These are phyloP conservation scores for Tragulus kanchil DNA, from an alignment of 2,113 vertebrate species.

Conservation along the genomic window DNA sequence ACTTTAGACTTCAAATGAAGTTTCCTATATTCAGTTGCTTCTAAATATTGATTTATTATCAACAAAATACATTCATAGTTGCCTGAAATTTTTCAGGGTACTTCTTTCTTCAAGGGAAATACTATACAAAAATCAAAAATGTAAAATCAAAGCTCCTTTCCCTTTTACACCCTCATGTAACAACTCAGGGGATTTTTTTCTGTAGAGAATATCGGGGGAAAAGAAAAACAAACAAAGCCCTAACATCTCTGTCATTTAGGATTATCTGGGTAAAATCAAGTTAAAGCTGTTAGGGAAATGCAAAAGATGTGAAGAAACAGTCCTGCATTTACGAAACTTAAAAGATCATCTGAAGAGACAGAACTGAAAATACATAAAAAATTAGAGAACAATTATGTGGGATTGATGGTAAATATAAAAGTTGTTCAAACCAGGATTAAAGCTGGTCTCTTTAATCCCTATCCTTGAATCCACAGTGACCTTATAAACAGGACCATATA, in stretches of 20 bases:
- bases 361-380: conserved; percentile 27
- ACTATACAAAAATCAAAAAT: neutral
- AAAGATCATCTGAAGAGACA: conserved; percentile 38
- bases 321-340: neutral
- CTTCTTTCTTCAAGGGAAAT: conserved; percentile 19
- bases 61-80: neutral
- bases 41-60: neutral
- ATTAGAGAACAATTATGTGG: neutral
- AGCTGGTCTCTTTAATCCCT: conserved; percentile 12
- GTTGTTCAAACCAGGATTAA: neutral
- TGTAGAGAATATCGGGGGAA: neutral
- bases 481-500: neutral
- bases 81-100: neutral
- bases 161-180: neutral
- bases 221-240: neutral
- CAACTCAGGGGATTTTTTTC: neutral
- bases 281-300: neutral
- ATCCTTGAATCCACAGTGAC: conserved; percentile 11
- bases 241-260: neutral
- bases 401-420: neutral
- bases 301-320: neutral
- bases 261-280: conserved; percentile 25
- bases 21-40: neutral
- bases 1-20: neutral
- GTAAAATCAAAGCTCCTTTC: neutral